phyloP scores from a whole-genome alignment of 2,113 vertebrate genomes.

The Muntiacus reevesi region DNA sequence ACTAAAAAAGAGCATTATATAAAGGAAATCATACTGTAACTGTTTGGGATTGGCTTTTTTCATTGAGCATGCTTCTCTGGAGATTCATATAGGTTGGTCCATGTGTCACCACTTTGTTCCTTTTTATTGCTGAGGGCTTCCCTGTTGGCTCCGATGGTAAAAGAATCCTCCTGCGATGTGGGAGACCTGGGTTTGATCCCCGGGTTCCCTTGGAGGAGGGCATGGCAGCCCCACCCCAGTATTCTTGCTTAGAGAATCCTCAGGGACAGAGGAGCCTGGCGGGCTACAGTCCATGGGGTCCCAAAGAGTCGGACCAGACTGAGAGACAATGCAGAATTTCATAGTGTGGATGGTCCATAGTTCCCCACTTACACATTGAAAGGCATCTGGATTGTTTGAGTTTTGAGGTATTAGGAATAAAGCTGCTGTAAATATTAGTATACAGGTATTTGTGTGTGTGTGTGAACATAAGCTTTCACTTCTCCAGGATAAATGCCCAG shows the following conservation, averaged over 20 bases:
- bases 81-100: neutral
- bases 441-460: neutral
- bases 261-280: neutral
- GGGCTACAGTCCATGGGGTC: neutral
- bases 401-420: neutral
- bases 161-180: neutral
- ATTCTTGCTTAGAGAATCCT: neutral
- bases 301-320: neutral
- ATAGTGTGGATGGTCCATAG: neutral
- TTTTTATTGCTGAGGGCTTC: neutral
- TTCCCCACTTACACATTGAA: neutral
- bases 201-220: neutral
- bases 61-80: neutral
- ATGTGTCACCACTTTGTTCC: neutral
- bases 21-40: neutral
- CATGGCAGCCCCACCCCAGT: neutral
- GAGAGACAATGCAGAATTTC: neutral
- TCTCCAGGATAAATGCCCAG: neutral
- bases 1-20: neutral
- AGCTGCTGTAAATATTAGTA: neutral
- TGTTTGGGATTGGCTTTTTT: neutral
- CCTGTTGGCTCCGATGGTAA: neutral
- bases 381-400: neutral
- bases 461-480: neutral
- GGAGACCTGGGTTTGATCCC: neutral